phyloP scores from a whole-genome alignment of 2,888 invertebrate species.

The Andrena fulva region DNA sequence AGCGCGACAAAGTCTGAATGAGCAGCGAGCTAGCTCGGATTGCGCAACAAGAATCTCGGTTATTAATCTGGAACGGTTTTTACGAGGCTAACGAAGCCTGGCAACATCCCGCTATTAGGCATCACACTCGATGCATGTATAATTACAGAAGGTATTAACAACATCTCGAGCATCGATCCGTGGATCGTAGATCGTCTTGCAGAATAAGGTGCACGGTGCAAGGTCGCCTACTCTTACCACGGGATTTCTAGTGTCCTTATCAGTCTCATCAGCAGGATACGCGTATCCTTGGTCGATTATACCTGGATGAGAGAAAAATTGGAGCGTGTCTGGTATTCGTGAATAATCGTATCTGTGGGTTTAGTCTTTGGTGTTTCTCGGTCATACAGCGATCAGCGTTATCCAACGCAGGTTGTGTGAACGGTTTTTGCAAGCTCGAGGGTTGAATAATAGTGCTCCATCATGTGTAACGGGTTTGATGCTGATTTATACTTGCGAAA shows the following conservation, averaged over 20 bases:
- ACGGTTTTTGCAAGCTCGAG: not conserved
- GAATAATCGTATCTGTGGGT: not conserved
- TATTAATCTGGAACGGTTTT: constrained; percentile 57
- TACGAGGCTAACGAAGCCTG: constrained; percentile 36
- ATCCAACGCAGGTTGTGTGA: not conserved
- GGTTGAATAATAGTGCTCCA: not conserved
- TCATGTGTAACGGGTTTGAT: not conserved
- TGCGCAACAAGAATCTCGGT: constrained; percentile 47
- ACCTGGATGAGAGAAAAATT: constrained; percentile 24
- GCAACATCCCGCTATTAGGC: constrained; percentile 38
- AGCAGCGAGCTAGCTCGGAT: constrained; percentile 2
- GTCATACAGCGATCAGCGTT: not conserved
- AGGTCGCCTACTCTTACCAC: constrained; percentile 63
- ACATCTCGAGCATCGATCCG: constrained; percentile 40
- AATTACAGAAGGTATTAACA: constrained; percentile 40
- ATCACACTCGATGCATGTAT: constrained; percentile 24
- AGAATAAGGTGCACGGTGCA: constrained; percentile 59
- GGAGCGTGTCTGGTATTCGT: constrained; percentile 33
- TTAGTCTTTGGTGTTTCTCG: not conserved
- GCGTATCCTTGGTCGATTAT: constrained; percentile 52
- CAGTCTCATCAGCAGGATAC: constrained; percentile 45
- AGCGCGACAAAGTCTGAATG: not conserved
- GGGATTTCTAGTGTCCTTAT: constrained; percentile 43
- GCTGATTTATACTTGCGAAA: not conserved
- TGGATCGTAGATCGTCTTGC: constrained; percentile 46